phyloP scores from a whole-genome alignment of 2,888 invertebrate genomes.

The Lepas anatifera region DNA sequence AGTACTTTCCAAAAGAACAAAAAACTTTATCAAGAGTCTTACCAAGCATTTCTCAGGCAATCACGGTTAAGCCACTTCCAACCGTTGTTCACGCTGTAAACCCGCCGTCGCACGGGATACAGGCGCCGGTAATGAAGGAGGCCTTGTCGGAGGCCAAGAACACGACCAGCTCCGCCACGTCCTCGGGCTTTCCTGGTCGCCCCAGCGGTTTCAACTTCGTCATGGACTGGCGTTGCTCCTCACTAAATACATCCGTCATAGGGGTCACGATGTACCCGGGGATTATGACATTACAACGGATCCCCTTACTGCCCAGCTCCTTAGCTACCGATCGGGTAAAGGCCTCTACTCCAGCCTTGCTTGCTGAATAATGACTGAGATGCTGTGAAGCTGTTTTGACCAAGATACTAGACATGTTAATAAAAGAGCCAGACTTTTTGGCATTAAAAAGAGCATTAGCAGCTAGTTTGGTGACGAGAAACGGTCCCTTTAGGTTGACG shows the following conservation, averaged over 20 bases:
- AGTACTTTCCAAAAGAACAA: too few relatives aligned
- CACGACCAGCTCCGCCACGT: constrained; percentile 38
- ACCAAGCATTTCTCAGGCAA: too few relatives aligned
- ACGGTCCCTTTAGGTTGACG: constrained; percentile 35
- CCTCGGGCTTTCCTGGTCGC: constrained; percentile 36
- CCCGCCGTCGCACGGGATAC: background rate
- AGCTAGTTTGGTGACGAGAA: constrained; percentile 37
- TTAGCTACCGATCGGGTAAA: constrained; percentile 36
- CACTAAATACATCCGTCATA: constrained; percentile 36
- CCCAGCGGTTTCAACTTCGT: constrained; percentile 34
- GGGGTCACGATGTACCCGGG: constrained; percentile 40
- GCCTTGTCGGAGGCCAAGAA: constrained; percentile 39
- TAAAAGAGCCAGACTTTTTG: constrained; percentile 37
- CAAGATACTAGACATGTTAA: constrained; percentile 40
- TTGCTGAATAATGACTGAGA: constrained; percentile 41
- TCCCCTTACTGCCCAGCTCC: constrained; percentile 39
- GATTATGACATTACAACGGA: constrained; percentile 39
- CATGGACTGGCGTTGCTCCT: constrained; percentile 31
- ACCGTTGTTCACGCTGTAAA: too few relatives aligned
- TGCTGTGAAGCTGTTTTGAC: constrained; percentile 36
- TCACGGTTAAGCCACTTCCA: too few relatives aligned
- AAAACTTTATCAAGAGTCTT: too few relatives aligned
- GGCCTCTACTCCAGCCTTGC: constrained; percentile 39
- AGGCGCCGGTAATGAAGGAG: constrained; percentile 38
- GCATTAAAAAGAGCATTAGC: constrained; percentile 37